These are phyloP conservation scores for Drosophila equinoxialis DNA, from an alignment of 1,140 invertebrate genomes.

Conservation along the genomic window DNA sequence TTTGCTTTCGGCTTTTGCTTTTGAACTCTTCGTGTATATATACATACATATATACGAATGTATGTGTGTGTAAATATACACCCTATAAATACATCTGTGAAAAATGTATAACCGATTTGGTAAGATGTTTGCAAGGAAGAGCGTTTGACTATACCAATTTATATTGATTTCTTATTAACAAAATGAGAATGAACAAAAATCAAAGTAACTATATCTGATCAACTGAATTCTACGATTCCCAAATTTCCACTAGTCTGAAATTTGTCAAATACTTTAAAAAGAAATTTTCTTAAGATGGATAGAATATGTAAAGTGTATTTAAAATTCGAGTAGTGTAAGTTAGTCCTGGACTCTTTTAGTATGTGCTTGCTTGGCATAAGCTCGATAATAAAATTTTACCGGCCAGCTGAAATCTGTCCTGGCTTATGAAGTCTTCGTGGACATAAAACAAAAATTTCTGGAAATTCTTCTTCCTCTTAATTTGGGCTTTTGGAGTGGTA, in stretches of 20 bases:
- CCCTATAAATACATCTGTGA: background rate
- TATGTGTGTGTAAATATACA: no score
- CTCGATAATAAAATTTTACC: conserved; percentile 69
- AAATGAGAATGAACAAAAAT: no score
- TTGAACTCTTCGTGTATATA: conserved; percentile 33
- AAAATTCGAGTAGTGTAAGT: background rate
- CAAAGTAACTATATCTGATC: no score
- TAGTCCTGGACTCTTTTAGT: background rate
- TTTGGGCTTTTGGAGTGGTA: conserved; percentile 24
- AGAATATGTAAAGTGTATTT: background rate
- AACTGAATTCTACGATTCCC: no score
- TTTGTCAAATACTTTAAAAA: no score
- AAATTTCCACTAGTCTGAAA: no score
- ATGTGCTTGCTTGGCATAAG: conserved; percentile 42
- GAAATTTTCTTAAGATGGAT: no score
- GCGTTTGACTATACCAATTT: background rate
- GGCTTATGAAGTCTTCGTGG: conserved; percentile 33
- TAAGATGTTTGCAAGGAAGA: background rate
- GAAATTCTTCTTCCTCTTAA: conserved; percentile 17
- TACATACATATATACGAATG: background rate
- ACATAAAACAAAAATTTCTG: conserved; percentile 30
- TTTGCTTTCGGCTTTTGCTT: conserved; percentile 31
- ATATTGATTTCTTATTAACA: background rate
- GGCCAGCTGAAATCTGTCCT: conserved; percentile 24
- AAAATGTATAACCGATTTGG: background rate